A percentile compares a stretch with the other conserved stretches of the same genome.
phyloP scores from a whole-genome alignment of 2,888 invertebrate species.

The Alviniconcha strummeri region DNA sequence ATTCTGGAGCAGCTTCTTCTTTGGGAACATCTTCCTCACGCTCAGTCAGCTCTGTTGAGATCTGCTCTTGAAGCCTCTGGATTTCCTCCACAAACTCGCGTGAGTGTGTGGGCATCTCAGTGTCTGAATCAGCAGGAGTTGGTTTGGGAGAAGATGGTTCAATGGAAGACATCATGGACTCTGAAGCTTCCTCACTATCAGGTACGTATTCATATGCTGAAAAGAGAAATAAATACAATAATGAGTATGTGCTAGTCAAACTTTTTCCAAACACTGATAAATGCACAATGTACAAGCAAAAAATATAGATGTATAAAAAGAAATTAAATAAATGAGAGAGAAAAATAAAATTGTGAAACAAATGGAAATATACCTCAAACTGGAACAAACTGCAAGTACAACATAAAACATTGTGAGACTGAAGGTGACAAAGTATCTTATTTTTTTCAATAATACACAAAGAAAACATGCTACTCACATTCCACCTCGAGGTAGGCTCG shows the following conservation, averaged over 20 bases:
- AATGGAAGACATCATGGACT: conserved; percentile 67
- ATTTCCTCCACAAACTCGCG: conserved; percentile 62
- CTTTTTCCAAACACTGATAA: too few species aligned
- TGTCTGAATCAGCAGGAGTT: conserved; percentile 60
- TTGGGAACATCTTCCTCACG: conserved; percentile 40
- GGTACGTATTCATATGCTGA: conserved; percentile 94
- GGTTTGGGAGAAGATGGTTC: conserved; percentile 63
- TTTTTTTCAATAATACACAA: too few species aligned
- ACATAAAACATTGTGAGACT: too few species aligned
- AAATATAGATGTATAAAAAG: too few species aligned
- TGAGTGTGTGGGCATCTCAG: conserved; percentile 52
- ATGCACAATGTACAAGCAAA: too few species aligned
- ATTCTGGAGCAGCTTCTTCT: conserved; percentile 33
- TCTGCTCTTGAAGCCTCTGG: conserved; percentile 50
- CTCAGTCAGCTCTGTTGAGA: conserved; percentile 44
- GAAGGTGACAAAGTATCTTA: too few species aligned
- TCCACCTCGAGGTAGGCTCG: conserved; percentile 69
- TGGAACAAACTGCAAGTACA: too few species aligned
- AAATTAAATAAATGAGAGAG: too few species aligned
- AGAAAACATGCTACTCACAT: conserved; percentile 54
- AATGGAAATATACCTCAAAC: too few species aligned
- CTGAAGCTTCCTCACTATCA: conserved; percentile 86
- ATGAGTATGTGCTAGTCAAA: too few species aligned
- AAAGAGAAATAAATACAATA: conserved; percentile 38
- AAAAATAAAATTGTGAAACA: too few species aligned